Base-by-base conservation (phyloP, 2,888 invertebrate genomes). In the Agrochola macilenta region DNA sequence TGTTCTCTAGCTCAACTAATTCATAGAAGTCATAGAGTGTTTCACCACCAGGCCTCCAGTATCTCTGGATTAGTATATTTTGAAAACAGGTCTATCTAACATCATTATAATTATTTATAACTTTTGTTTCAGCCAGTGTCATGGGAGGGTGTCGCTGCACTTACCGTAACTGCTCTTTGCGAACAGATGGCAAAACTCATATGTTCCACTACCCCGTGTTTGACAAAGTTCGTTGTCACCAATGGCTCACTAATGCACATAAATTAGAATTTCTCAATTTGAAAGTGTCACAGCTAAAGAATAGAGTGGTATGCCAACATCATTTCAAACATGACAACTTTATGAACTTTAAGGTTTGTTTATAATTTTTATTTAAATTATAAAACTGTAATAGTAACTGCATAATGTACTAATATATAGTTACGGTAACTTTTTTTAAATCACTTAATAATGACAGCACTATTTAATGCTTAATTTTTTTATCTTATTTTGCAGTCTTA, bases 111-210 rank as follows among this genome's bases (percentile, higher is more conserved):
- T n/a, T 43, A 52, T 71, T 49, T 23, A 2, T 2, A 20, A 12
- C 3, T 2, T 49, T 64, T 63, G 9, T 81, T 80, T 46, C 58
- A 80, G 79, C 8, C 5, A 39, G 26, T 23, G 89, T 35, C 60
- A 97, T 97, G 97, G 97, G 97, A 74, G 97, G 97, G 4, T 97
- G 97, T 84, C 95, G 97, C 17, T 97, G 97, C 89, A 94, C 97
- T 64, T 97, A 97, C 85, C 96, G 96, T 79, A 96, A 95, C 78
- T 97, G 97, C 87, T 94, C 92, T 64, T 93, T 95, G 54, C 94
- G 95, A 61, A 95, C 97, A n/a, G 96, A 96, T 91, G 94, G 95
- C 1, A 95, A 96, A 85, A 96, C 96, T 0, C 97, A 97, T 88
- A 97, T 97, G 93, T 97, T 97, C 86, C 97, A 97, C 89, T 97